Evolutionary conservation across 1,140 invertebrate species (phyloP).

Genomic region (Cyclargus thomasi): DNA sequence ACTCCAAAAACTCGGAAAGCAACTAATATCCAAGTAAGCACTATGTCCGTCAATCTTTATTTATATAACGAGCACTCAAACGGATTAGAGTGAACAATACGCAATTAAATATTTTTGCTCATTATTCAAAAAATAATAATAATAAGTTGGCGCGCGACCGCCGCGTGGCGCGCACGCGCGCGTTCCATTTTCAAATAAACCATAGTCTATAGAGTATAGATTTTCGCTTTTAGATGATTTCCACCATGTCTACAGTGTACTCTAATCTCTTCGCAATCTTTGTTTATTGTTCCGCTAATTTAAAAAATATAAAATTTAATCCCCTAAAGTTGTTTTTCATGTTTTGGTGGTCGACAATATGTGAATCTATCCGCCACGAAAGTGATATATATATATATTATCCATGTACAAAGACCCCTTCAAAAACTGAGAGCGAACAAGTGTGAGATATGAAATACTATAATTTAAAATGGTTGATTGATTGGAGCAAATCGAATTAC

Average conservation of each 20-base stretch:
- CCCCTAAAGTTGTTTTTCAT: not conserved
- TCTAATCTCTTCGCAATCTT: not conserved
- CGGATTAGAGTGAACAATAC: slow-evolving; percentile 27
- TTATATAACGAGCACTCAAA: not conserved
- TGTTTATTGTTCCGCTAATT: slow-evolving; percentile 19
- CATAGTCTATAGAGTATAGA: slow-evolving; percentile 17
- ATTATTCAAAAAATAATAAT: slow-evolving; percentile 39
- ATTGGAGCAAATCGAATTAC: slow-evolving; percentile 21
- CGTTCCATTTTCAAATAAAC: slow-evolving; percentile 15
- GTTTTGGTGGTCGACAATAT: not conserved
- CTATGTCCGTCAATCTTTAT: not conserved
- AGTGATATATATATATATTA: too few species aligned
- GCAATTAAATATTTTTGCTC: slow-evolving; percentile 52
- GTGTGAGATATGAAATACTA: slow-evolving; percentile 11
- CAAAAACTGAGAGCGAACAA: not conserved
- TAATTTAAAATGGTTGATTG: slow-evolving; percentile 27
- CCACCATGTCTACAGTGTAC: not conserved
- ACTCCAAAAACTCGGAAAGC: too few species aligned
- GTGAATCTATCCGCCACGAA: not conserved
- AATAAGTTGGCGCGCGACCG: slow-evolving; percentile 27
- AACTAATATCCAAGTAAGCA: not conserved
- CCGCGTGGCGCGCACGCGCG: slow-evolving; percentile 38
- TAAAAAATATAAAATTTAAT: slow-evolving; percentile 10
- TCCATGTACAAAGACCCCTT: not conserved
- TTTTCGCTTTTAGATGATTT: slow-evolving; percentile 9